These are phyloP conservation scores for Gibbula magus DNA, from an alignment of 2,888 invertebrate species.

Conservation along the genomic window DNA sequence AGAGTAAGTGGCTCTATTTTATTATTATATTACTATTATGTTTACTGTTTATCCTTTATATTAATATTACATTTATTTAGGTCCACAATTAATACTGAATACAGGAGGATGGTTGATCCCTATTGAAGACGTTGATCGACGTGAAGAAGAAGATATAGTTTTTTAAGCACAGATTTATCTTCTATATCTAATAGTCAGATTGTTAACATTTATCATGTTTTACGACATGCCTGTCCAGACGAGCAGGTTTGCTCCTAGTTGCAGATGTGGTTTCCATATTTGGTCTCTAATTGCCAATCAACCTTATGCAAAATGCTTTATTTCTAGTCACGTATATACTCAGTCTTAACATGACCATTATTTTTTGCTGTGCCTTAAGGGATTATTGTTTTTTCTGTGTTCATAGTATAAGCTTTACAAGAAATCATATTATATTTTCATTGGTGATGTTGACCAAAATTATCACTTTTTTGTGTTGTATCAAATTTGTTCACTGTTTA, in stretches of 20 bases:
- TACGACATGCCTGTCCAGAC: background rate
- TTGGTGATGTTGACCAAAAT: constrained; percentile 61
- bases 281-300: constrained; percentile 37
- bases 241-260: constrained; percentile 10
- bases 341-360: constrained; percentile 65
- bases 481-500: constrained; percentile 24
- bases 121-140: constrained; percentile 1
- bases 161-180: constrained; percentile 23
- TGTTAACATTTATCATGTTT: constrained; percentile 27
- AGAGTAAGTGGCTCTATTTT: no score
- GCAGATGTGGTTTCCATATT: constrained; percentile 25
- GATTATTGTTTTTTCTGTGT: constrained; percentile 63
- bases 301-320: constrained; percentile 43
- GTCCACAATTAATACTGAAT: constrained; percentile 21
- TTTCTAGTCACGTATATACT: constrained; percentile 59
- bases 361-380: constrained; percentile 70
- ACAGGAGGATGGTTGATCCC: background rate
- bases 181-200: constrained; percentile 29
- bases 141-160: constrained; percentile 9
- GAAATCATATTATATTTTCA: constrained; percentile 58
- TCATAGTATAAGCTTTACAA: constrained; percentile 66
- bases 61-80: constrained; percentile 23
- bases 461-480: constrained; percentile 46
- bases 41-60: constrained; percentile 28
- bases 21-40: constrained; percentile 27